Conservation (phyloP, 1,140 invertebrate genomes). For the Tetraneura akinire region DNA sequence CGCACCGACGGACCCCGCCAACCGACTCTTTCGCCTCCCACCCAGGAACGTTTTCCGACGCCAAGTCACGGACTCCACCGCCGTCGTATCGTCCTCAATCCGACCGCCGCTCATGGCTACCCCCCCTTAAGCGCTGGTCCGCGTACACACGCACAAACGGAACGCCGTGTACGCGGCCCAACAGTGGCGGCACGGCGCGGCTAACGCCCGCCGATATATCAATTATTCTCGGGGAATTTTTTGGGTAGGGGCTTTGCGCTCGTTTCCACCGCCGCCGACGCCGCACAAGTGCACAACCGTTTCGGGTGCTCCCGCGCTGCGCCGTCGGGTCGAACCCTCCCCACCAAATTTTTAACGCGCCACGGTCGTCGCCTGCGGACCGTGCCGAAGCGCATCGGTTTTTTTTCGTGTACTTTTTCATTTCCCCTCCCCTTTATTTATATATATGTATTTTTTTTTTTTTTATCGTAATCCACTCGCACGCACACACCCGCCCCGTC, state of each 20-base stretch:
- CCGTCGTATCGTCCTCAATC: neutral
- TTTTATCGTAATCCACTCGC: slow-evolving; percentile 14
- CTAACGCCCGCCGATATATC: neutral
- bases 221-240: slow-evolving; percentile 45
- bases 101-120: neutral
- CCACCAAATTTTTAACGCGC: slow-evolving; percentile 43
- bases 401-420: slow-evolving; percentile 15
- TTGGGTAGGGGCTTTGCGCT: slow-evolving; percentile 30
- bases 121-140: neutral
- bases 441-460: neutral
- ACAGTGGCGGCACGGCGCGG: neutral
- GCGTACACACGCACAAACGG: neutral
- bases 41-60: too few species aligned
- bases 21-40: neutral
- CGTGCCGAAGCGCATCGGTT: slow-evolving; percentile 22
- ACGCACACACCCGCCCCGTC: neutral
- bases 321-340: slow-evolving; percentile 43
- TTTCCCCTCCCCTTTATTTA: neutral
- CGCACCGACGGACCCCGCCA: neutral
- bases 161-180: neutral
- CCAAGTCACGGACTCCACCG: neutral
- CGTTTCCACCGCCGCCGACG: slow-evolving; percentile 15
- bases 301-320: slow-evolving; percentile 39
- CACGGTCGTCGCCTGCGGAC: slow-evolving; percentile 38
- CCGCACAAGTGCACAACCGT: slow-evolving; percentile 19